Evolutionary conservation across 2,888 invertebrate genomes (phyloP).

Genomic region (Athalia rosae): DNA sequence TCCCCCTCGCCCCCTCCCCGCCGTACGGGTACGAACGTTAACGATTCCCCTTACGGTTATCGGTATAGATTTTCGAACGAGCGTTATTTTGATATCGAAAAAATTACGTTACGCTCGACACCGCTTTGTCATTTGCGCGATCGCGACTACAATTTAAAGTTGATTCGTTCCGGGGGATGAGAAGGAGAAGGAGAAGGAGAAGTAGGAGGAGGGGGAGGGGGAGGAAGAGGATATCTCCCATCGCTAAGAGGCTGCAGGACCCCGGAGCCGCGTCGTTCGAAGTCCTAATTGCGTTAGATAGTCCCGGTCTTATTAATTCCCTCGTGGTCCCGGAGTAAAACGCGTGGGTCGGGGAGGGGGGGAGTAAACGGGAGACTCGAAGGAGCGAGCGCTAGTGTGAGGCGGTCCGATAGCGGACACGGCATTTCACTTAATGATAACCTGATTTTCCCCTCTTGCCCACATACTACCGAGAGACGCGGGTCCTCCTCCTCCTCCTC

Average conservation of each 20-base stretch:
- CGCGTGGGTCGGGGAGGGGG: slow-evolving; percentile 43
- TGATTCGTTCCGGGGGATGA: no score
- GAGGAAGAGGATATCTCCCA: slow-evolving; percentile 29
- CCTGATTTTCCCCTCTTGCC: slow-evolving; percentile 61
- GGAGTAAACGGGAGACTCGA: neutral
- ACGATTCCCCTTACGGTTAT: no score
- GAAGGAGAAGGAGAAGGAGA: slow-evolving; percentile 2
- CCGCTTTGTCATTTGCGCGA: slow-evolving; percentile 51
- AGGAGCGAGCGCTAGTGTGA: slow-evolving; percentile 47
- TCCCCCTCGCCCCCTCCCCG: no score
- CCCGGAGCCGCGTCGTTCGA: slow-evolving; percentile 31
- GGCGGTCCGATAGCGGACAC: slow-evolving; percentile 68
- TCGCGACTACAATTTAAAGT: slow-evolving; percentile 25
- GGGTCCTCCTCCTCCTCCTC: slow-evolving; percentile 45
- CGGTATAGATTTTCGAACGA: no score
- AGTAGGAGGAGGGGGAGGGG: no score
- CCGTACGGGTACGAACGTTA: no score
- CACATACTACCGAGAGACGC: slow-evolving; percentile 48
- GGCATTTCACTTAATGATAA: slow-evolving; percentile 74
- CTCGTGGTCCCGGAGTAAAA: slow-evolving; percentile 49
- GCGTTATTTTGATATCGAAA: slow-evolving; percentile 54
- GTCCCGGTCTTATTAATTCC: slow-evolving; percentile 71
- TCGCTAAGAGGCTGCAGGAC: slow-evolving; percentile 46
- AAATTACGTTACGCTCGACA: slow-evolving; percentile 58
- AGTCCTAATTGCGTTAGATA: slow-evolving; percentile 72